phyloP scores from a whole-genome alignment of 2,888 invertebrate species.

The Colostygia pectinataria region DNA sequence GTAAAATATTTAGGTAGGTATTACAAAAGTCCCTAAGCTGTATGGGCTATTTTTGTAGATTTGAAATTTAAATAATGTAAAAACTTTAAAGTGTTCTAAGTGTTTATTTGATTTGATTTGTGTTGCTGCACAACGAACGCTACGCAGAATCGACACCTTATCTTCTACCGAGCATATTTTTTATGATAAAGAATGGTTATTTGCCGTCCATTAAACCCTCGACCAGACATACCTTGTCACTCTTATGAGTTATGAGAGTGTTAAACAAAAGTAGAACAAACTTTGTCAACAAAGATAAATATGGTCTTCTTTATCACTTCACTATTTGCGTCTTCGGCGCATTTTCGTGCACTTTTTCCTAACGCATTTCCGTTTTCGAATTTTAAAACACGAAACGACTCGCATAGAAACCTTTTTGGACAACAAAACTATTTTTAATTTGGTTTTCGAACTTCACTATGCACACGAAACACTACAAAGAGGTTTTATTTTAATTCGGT shows the following conservation, averaged over 20 bases:
- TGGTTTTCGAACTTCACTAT: constrained; percentile 11
- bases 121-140: not conserved
- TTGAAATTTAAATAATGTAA: too few relatives aligned
- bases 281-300: constrained; percentile 68
- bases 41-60: too few relatives aligned
- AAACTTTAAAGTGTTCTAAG: too few relatives aligned
- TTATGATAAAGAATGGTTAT: constrained; percentile 8
- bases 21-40: too few relatives aligned
- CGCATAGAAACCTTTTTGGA: constrained; percentile 4
- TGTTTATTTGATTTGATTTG: too few relatives aligned
- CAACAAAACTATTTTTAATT: not conserved
- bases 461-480: constrained; percentile 12
- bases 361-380: constrained; percentile 28
- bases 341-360: constrained; percentile 51
- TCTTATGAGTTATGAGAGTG: constrained; percentile 42
- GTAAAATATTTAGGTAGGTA: too few relatives aligned
- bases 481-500: not conserved
- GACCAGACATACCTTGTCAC: constrained; percentile 55
- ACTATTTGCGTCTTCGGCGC: constrained; percentile 73
- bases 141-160: not conserved
- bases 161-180: not conserved
- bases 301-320: constrained; percentile 57
- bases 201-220: constrained; percentile 29
- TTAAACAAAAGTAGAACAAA: constrained; percentile 61
- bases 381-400: not conserved